Percentiles rank a stretch among this genome's conserved stretches.
phyloP scores from a whole-genome alignment of 2,797 vertebrate species.

The Chelmon rostratus region DNA sequence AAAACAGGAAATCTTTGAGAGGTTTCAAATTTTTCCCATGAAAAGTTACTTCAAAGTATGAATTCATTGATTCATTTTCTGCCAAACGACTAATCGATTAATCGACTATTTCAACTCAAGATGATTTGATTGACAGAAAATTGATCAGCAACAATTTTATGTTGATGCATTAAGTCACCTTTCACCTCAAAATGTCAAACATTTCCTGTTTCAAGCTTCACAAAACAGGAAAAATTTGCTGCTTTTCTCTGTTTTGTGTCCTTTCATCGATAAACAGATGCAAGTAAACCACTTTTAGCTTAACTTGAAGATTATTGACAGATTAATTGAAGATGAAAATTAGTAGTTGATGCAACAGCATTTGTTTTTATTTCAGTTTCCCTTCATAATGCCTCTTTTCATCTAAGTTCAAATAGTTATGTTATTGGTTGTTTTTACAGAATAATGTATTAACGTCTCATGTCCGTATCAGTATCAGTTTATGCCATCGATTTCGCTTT shows the following conservation, averaged over 20 bases:
- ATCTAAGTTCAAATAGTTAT: no score
- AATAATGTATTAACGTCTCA: not conserved
- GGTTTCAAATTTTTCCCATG: not conserved
- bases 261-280: no score
- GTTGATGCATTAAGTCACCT: not conserved
- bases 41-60: not conserved
- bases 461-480: not conserved
- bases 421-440: not conserved
- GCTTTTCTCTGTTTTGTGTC: no score
- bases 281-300: no score
- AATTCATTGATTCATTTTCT: no score
- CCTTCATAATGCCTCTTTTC: not conserved
- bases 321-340: not conserved
- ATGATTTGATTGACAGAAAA: not conserved
- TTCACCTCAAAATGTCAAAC: no score
- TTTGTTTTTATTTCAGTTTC: not conserved
- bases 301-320: not conserved
- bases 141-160: rapidly evolving
- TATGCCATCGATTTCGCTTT: not conserved
- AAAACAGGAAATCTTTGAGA: not conserved
- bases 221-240: no score
- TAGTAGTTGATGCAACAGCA: no score
- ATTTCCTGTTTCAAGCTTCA: not conserved
- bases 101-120: not conserved
- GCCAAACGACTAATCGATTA: no score